phyloP scores from a whole-genome alignment of 2,113 vertebrate species.

The Antechinus stuartii region DNA sequence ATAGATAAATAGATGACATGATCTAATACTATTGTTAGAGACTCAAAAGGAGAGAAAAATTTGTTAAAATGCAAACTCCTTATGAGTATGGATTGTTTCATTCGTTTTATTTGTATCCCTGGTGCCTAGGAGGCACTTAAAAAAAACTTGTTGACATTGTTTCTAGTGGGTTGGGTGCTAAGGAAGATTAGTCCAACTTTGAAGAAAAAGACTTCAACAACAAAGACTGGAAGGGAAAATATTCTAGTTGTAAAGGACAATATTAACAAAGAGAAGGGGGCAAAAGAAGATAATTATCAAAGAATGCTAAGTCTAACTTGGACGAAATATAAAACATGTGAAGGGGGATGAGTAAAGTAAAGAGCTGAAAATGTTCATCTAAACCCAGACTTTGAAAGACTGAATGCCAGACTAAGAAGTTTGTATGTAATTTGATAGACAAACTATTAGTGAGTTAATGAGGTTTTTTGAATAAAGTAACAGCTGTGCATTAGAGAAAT shows the following conservation, averaged over 20 bases:
- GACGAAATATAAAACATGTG: not conserved
- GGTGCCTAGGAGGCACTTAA: not conserved
- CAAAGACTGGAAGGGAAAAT: not conserved
- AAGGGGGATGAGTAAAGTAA: not conserved
- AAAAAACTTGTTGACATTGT: not conserved
- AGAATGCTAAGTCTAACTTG: not conserved
- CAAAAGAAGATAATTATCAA: no score
- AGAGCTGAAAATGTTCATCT: not conserved
- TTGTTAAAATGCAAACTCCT: not conserved
- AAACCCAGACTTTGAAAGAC: not conserved
- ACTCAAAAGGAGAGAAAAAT: not conserved
- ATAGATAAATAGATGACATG: not conserved
- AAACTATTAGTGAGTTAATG: not conserved
- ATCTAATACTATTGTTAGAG: not conserved
- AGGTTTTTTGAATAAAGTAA: not conserved
- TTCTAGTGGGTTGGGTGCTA: not conserved
- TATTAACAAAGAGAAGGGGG: no score
- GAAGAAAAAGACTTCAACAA: not conserved
- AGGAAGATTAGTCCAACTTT: not conserved
- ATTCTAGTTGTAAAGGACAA: not conserved
- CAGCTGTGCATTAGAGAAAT: not conserved
- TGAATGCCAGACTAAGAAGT: not conserved
- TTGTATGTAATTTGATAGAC: not conserved
- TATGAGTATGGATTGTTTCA: not conserved
- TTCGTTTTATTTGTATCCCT: not conserved